phyloP scores from a whole-genome alignment of 2,113 vertebrate genomes.

The Pagrus major region DNA sequence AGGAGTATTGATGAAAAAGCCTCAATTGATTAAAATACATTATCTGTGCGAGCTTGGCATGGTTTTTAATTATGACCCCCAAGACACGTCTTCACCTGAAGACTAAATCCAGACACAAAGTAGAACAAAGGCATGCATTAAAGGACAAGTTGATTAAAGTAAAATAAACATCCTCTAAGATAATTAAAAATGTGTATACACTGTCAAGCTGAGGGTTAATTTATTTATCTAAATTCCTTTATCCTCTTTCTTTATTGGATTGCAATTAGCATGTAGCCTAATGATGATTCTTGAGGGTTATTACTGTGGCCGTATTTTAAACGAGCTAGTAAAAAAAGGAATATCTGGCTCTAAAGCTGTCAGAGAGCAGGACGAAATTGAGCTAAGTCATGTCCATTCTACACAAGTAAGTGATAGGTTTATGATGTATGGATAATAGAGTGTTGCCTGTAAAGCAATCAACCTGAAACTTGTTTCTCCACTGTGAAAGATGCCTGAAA shows the following conservation, averaged over 20 bases:
- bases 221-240: conserved; percentile 19
- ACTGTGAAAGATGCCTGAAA: neutral
- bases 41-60: neutral
- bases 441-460: conserved; percentile 9
- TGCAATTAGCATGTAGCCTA: neutral
- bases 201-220: neutral
- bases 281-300: neutral
- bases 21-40: conserved; percentile 2
- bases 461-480: conserved; percentile 7
- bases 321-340: neutral
- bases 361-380: neutral
- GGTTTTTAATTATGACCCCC: conserved; percentile 27
- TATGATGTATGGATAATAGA: conserved; percentile 18
- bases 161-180: conserved; percentile 18
- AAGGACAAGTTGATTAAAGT: conserved; percentile 46
- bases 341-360: neutral
- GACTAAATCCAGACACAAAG: conserved; percentile 32
- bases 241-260: conserved; percentile 1
- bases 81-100: conserved; percentile 28
- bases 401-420: neutral
- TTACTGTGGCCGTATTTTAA: neutral
- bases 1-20: neutral
- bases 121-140: neutral
- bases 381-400: neutral
- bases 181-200: neutral